phyloP scores from a whole-genome alignment of 2,113 vertebrate genomes.

The Arenaria interpres region DNA sequence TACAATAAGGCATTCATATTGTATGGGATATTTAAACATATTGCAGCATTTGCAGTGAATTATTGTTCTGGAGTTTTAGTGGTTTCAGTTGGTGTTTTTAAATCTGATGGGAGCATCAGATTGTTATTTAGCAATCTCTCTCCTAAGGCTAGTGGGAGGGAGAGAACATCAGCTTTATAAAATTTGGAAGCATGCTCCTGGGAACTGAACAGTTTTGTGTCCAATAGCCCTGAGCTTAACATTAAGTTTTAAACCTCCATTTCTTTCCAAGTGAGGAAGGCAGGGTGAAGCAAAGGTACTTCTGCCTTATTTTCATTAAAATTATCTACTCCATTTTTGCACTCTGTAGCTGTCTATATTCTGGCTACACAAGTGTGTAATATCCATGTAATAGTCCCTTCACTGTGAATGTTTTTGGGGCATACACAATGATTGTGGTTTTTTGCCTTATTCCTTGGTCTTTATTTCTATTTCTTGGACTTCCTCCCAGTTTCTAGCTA shows the following conservation, averaged over 20 bases:
- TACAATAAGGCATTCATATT: neutral
- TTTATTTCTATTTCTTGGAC: neutral
- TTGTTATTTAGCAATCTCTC: neutral
- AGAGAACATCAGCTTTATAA: neutral
- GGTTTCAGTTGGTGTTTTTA: neutral
- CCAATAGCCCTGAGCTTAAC: neutral
- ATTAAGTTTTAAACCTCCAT: neutral
- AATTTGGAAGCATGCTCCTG: neutral
- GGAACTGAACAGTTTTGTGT: neutral
- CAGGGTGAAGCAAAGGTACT: fast-evolving
- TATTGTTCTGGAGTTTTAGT: neutral
- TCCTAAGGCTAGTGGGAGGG: neutral
- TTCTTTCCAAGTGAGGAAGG: neutral
- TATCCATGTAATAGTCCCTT: neutral
- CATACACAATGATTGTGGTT: neutral
- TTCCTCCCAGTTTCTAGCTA: neutral
- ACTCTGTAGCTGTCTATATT: neutral
- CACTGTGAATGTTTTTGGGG: neutral
- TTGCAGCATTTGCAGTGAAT: neutral
- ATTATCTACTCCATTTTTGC: neutral
- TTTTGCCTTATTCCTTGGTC: neutral
- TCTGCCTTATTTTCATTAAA: neutral
- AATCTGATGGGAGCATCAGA: neutral
- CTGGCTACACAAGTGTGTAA: neutral
- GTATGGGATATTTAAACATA: neutral